Conservation (phyloP, 1,140 invertebrate species). For the Saccostrea glomerata region DNA sequence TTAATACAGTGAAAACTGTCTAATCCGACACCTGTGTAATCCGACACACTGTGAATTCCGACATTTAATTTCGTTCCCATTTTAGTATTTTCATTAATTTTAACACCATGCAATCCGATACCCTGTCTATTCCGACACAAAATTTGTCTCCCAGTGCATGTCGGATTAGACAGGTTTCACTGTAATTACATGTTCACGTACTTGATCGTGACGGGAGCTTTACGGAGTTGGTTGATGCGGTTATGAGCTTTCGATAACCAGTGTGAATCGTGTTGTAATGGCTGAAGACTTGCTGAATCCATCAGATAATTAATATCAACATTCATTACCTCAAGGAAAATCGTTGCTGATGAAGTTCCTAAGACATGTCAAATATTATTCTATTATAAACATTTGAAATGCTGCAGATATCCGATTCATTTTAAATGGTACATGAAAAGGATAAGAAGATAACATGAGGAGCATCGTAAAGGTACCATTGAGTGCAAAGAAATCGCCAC, state of each 20-base stretch:
- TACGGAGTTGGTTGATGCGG: constrained; percentile 55
- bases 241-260: constrained; percentile 55
- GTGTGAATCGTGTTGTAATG: constrained; percentile 44
- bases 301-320: constrained; percentile 52
- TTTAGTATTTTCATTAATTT: too few relatives aligned
- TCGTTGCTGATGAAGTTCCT: not conserved
- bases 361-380: not conserved
- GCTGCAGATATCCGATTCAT: too few relatives aligned
- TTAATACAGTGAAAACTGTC: too few relatives aligned
- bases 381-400: not conserved
- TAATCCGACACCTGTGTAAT: too few relatives aligned
- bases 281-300: constrained; percentile 49
- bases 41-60: too few relatives aligned
- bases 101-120: too few relatives aligned
- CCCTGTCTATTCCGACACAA: too few relatives aligned
- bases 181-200: constrained; percentile 10
- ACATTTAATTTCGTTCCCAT: too few relatives aligned
- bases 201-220: constrained; percentile 56
- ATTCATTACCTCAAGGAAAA: constrained; percentile 31
- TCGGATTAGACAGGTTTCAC: too few relatives aligned
- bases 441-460: too few relatives aligned
- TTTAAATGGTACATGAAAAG: too few relatives aligned
- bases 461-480: not conserved
- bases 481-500: constrained; percentile 43
- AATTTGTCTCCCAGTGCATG: too few relatives aligned